Percentiles rank a stretch among this genome's conserved stretches.
These are phyloP conservation scores for Hydriomena furcata DNA, from an alignment of 2,888 invertebrate species.

Conservation along the genomic window DNA sequence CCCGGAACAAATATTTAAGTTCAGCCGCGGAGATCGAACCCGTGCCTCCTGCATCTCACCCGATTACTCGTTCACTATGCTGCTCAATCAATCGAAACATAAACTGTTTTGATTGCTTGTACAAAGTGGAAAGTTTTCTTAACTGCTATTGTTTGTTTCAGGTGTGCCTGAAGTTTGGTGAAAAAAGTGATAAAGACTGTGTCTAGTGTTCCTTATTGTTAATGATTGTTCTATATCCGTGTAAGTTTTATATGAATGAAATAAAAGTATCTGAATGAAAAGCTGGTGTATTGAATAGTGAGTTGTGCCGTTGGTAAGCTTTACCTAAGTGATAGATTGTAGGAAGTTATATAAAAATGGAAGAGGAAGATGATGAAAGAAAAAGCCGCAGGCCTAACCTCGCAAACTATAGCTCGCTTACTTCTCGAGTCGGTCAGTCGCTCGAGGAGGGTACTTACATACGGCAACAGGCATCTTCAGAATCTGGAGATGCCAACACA, in stretches of 20 bases:
- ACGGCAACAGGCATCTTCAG: constrained; percentile 79
- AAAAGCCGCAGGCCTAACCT: constrained; percentile 64
- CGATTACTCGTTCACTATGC: too few relatives aligned
- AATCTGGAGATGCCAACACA: constrained; percentile 82
- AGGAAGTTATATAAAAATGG: constrained; percentile 60
- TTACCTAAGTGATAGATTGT: constrained; percentile 46
- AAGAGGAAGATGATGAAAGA: constrained; percentile 75
- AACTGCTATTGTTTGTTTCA: constrained; percentile 62
- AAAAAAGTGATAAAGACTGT: constrained; percentile 82
- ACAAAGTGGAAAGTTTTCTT: background rate
- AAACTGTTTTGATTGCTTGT: constrained; percentile 7
- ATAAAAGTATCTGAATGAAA: constrained; percentile 65
- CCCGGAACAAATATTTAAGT: too few relatives aligned
- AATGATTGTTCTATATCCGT: constrained; percentile 63
- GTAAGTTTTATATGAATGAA: constrained; percentile 63
- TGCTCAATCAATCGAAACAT: too few relatives aligned
- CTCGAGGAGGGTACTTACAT: constrained; percentile 62
- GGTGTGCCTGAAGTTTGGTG: constrained; percentile 71
- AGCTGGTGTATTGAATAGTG: constrained; percentile 71
- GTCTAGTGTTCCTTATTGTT: constrained; percentile 78
- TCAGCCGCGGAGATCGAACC: too few relatives aligned
- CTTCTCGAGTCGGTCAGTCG: constrained; percentile 65
- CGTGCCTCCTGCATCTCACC: too few relatives aligned
- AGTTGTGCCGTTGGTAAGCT: constrained; percentile 50
- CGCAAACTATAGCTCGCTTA: constrained; percentile 65